Percentiles rank a stretch among this genome's conserved stretches.
Evolutionary conservation across 2,888 invertebrate genomes (phyloP).

Genomic region (Yponomeuta plumbellus): DNA sequence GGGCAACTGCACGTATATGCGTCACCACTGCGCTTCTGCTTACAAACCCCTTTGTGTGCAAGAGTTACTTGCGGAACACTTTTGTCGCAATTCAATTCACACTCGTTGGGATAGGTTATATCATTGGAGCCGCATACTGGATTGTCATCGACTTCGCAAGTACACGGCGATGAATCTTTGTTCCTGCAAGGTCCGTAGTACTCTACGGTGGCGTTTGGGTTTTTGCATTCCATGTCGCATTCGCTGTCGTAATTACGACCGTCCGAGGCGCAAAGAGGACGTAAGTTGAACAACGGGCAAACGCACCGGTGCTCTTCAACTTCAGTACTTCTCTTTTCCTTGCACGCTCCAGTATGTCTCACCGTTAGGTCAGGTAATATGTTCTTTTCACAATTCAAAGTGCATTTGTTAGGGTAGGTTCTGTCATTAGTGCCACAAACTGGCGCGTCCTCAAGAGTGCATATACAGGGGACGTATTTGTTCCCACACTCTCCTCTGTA

Average conservation of each 20-base stretch:
- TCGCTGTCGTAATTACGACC: slow-evolving; percentile 81
- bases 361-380: slow-evolving; percentile 28
- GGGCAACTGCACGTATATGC: too few species aligned
- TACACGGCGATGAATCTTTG: too few species aligned
- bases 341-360: slow-evolving; percentile 2
- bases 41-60: neutral
- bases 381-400: slow-evolving; percentile 69
- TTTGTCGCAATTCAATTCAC: slow-evolving; percentile 33
- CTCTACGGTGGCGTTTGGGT: slow-evolving; percentile 15
- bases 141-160: neutral
- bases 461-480: slow-evolving; percentile 39
- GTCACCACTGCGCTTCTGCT: neutral
- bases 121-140: slow-evolving; percentile 41
- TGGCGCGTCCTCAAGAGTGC: slow-evolving; percentile 44
- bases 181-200: too few species aligned
- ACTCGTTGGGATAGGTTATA: slow-evolving; percentile 36
- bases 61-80: neutral
- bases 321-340: neutral
- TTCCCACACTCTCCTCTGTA: slow-evolving; percentile 6
- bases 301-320: slow-evolving; percentile 21
- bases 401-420: slow-evolving; percentile 81
- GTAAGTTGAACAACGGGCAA: slow-evolving; percentile 26
- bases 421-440: slow-evolving; percentile 85
- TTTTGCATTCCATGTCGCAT: slow-evolving; percentile 75
- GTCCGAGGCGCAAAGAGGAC: slow-evolving; percentile 81